Percentiles rank a stretch among this genome's conserved stretches.
These are phyloP conservation scores for Cloeon dipterum DNA, from an alignment of 2,888 invertebrate genomes.

Conservation along the genomic window DNA sequence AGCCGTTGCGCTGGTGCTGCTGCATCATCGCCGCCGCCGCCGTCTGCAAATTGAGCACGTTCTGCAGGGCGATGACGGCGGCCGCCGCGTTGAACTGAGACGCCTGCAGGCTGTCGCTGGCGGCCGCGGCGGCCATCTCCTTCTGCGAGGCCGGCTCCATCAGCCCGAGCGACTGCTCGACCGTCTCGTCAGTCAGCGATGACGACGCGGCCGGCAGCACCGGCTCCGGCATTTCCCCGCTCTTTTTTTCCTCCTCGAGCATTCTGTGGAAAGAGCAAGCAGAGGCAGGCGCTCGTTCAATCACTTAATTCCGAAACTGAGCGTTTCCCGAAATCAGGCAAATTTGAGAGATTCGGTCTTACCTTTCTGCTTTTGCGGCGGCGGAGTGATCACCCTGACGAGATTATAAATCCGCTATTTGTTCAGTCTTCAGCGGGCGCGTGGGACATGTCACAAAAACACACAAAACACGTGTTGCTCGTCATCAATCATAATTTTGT, in stretches of 20 bases:
- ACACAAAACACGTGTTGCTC: too few species aligned
- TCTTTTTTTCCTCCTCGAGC: background rate
- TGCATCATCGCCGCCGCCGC: background rate
- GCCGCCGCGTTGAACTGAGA: background rate
- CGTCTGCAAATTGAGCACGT: background rate
- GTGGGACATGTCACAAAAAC: too few species aligned
- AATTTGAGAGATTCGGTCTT: too few species aligned
- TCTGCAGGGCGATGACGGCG: background rate
- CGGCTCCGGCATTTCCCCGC: background rate
- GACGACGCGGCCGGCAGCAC: background rate
- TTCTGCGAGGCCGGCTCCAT: background rate
- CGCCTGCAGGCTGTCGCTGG: background rate
- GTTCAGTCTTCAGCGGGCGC: too few species aligned
- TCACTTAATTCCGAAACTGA: too few species aligned
- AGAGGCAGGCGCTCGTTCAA: too few species aligned
- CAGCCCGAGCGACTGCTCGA: background rate
- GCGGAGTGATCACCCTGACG: too few species aligned
- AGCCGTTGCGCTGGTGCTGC: background rate
- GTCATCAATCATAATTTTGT: too few species aligned
- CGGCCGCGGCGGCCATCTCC: too few species aligned
- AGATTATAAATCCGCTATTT: too few species aligned
- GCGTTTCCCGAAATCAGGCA: too few species aligned
- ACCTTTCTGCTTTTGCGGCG: too few species aligned
- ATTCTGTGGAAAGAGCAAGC: background rate
- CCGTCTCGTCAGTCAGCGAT: background rate